Percentiles rank a stretch among this genome's conserved stretches.
Conservation (phyloP, 2,113 vertebrate species). For the Platysteira castanea region DNA sequence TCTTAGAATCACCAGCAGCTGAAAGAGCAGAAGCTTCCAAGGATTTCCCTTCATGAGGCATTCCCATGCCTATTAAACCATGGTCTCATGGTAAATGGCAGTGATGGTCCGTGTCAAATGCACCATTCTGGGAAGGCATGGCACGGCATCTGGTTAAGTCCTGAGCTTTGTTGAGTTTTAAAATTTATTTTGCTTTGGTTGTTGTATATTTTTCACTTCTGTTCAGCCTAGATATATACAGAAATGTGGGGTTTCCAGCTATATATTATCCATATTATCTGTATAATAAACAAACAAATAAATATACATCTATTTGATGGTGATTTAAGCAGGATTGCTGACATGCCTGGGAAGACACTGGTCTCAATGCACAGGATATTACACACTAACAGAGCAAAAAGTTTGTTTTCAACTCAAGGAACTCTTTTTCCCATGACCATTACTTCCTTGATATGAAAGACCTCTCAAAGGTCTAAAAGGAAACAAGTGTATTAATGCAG, state of each 20-base stretch:
- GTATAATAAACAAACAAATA: not conserved
- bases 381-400: not conserved
- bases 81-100: not conserved
- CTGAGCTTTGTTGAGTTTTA: not conserved
- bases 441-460: not conserved
- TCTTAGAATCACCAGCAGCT: not conserved
- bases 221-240: not conserved
- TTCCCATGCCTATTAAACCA: not conserved
- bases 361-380: not conserved
- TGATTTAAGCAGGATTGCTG: not conserved
- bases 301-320: not conserved
- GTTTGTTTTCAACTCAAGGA: not conserved
- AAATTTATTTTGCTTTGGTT: not conserved
- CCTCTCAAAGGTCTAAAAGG: not conserved
- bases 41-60: not conserved
- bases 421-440: not conserved
- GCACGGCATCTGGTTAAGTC: not conserved
- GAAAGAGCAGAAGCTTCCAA: not conserved
- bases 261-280: not conserved
- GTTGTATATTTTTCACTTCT: not conserved
- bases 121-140: not conserved
- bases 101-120: not conserved
- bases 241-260: not conserved
- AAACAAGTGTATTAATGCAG: not conserved
- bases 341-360: not conserved